These are phyloP conservation scores for Leucophenga maculata DNA, from an alignment of 2,888 invertebrate species.

Conservation along the genomic window DNA sequence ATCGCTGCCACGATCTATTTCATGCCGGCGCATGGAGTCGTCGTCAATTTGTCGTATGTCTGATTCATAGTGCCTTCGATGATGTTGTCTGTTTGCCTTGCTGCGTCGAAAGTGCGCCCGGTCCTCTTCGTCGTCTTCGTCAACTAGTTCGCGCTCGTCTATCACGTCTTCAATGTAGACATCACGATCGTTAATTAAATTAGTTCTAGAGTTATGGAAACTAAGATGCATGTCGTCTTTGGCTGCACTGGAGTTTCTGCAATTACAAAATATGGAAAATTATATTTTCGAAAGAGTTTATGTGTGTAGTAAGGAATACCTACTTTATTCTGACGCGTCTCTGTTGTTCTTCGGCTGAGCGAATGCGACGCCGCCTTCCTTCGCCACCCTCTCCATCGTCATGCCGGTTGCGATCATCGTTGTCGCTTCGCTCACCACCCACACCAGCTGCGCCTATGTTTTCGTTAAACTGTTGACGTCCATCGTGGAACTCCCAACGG, in stretches of 20 bases:
- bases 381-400: conserved; percentile 47
- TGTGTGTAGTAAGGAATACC: conserved; percentile 10
- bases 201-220: conserved; percentile 72
- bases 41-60: conserved; percentile 77
- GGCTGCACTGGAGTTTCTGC: conserved; percentile 56
- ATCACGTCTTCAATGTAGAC: conserved; percentile 69
- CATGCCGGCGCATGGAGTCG: conserved; percentile 83
- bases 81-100: conserved; percentile 64
- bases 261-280: not conserved
- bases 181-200: conserved; percentile 71
- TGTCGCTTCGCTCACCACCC: conserved; percentile 32
- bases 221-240: conserved; percentile 70
- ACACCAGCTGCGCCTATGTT: conserved; percentile 70
- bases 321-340: conserved; percentile 70
- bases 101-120: conserved; percentile 55
- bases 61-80: conserved; percentile 51
- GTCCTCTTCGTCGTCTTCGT: conserved; percentile 54
- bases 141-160: conserved; percentile 57
- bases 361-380: conserved; percentile 55
- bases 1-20: conserved; percentile 85
- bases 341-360: conserved; percentile 69
- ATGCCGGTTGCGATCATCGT: conserved; percentile 35
- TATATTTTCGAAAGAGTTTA: not conserved
- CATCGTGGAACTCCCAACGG: conserved; percentile 82
- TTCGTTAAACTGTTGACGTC: conserved; percentile 73